These are phyloP conservation scores for Acleris holmiana DNA, from an alignment of 2,888 invertebrate species.

Conservation along the genomic window DNA sequence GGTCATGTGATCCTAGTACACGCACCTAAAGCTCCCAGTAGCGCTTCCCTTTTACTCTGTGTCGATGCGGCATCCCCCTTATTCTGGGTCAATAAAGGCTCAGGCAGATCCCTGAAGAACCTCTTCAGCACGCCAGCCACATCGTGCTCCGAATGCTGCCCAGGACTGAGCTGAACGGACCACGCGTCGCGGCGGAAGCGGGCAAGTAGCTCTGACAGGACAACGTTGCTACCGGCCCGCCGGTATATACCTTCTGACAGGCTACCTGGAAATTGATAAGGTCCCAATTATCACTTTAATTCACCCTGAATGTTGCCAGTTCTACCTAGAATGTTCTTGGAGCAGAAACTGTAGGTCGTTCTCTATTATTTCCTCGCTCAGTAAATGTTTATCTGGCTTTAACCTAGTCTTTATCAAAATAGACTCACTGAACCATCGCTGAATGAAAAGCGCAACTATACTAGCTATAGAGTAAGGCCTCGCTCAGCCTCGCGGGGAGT, in stretches of 20 bases:
- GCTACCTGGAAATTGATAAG: constrained; percentile 83
- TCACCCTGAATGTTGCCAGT: background rate
- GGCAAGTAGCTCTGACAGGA: constrained; percentile 89
- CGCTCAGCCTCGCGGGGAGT: too few relatives aligned
- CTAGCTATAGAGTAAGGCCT: too few relatives aligned
- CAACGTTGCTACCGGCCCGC: constrained; percentile 90
- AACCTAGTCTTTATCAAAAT: too few relatives aligned
- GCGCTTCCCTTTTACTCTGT: constrained; percentile 86
- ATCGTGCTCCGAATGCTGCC: constrained; percentile 93
- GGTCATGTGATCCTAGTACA: too few relatives aligned
- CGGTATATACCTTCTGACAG: constrained; percentile 95
- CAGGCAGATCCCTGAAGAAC: constrained; percentile 94
- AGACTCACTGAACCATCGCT: too few relatives aligned
- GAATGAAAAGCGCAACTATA: too few relatives aligned
- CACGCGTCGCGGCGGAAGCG: constrained; percentile 93
- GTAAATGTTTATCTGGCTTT: too few relatives aligned
- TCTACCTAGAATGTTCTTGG: too few relatives aligned
- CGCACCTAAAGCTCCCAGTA: constrained; percentile 87
- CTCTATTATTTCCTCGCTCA: too few relatives aligned
- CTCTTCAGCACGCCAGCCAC: constrained; percentile 94
- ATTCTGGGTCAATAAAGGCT: constrained; percentile 90
- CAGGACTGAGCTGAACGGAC: constrained; percentile 91
- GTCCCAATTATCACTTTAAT: background rate
- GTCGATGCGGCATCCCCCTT: constrained; percentile 89
- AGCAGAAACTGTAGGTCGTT: too few relatives aligned